A percentile compares a stretch with the other conserved stretches of the same genome.
Evolutionary conservation across 2,888 invertebrate genomes (phyloP).

Genomic region (Andrena flavipes): DNA sequence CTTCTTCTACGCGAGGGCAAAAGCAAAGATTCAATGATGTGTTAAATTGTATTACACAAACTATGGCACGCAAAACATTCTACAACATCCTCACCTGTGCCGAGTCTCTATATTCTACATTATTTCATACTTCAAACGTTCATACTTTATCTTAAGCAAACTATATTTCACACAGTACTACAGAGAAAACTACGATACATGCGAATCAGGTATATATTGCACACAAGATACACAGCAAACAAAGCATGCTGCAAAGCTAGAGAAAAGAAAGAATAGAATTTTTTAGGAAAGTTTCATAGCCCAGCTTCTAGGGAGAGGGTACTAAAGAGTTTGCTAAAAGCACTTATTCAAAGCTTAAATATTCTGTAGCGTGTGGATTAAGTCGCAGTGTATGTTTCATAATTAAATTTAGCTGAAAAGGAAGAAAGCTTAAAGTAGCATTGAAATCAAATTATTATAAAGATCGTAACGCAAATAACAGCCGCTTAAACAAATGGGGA

Average conservation of each 20-base stretch:
- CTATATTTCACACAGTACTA: no score
- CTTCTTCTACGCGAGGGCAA: slow-evolving; percentile 73
- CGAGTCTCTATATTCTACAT: slow-evolving; percentile 78
- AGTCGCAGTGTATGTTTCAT: neutral
- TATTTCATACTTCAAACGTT: slow-evolving; percentile 69
- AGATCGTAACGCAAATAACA: neutral
- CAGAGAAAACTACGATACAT: neutral
- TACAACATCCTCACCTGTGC: slow-evolving; percentile 73
- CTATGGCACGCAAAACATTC: neutral
- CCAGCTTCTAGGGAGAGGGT: slow-evolving; percentile 52
- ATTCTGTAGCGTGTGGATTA: neutral
- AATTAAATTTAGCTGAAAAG: slow-evolving; percentile 20
- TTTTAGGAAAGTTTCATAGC: slow-evolving; percentile 27
- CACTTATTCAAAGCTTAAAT: neutral
- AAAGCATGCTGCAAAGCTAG: neutral
- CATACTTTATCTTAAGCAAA: neutral
- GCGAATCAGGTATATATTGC: neutral
- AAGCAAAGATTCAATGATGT: slow-evolving; percentile 16
- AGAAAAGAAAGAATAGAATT: neutral
- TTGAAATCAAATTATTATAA: neutral
- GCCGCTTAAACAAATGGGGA: slow-evolving; percentile 38
- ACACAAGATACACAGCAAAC: neutral
- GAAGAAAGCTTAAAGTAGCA: slow-evolving; percentile 2
- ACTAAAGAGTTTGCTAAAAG: slow-evolving; percentile 6
- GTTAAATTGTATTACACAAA: neutral